Base-by-base conservation (phyloP, 1,140 invertebrate species). In the Coenobita brevimanus region DNA sequence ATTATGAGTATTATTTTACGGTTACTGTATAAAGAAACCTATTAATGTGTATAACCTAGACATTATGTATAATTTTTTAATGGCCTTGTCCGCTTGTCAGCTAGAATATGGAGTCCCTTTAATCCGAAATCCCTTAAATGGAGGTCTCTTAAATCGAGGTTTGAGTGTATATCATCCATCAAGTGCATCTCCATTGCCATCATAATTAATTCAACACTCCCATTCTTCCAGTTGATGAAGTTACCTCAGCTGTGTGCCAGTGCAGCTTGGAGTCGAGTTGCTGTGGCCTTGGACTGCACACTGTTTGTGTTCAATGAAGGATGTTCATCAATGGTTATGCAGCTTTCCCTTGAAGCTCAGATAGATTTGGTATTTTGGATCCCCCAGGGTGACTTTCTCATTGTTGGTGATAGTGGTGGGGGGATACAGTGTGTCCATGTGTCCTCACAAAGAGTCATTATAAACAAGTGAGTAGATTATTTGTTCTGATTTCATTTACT, bases 401-500 rank as follows among this genome's bases (percentile, higher is more conserved):
- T 90, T 46, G 24, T 86, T 3, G 84, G 82, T 30, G 85, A 88
- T 67, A 36, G 64, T 38, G 38, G 36, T 54, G 89, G 89, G 13
- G 73, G 27, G 0, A 43, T 90, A 6, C 89, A 90, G 54, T 88
- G 82, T 54, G 75, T 84, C 62, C 89, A 90, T 78, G 82, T 90
- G 60, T 38, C 54, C 13, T 88, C 84, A 27, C 71, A 84, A 33
- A 67, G 43, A 60, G 64, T 88, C n/a, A 46, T 90, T 17, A 88
- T 88, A 21, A 83, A 83, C 4, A 88, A 82, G 86, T 88, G 64
- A 88, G 79, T 75, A 1, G 17, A 6, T 24, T 38, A 30, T 46
- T 2, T 4, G 15, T 13, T 67, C 17, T 30, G 41, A 1, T 30
- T 21, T 50, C n/a, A n/a, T n/a, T n/a, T n/a, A n/a, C n/a, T n/a